These are phyloP conservation scores for Tenthredo scrophulariae DNA, from an alignment of 2,888 invertebrate species.

Conservation along the genomic window DNA sequence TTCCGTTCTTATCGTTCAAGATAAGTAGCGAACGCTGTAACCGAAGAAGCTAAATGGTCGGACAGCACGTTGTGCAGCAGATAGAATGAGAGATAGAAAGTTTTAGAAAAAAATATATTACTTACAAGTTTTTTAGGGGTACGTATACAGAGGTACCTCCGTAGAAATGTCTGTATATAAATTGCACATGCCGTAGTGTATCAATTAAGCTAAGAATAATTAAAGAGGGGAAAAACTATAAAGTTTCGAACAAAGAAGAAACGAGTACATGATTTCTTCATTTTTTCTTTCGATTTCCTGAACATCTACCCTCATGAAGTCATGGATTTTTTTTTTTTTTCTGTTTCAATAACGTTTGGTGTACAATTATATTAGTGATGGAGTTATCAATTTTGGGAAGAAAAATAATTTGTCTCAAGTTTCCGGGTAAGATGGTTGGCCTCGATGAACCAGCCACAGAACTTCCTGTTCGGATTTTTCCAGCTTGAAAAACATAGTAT, in stretches of 20 bases:
- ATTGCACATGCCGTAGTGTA: neutral
- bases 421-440: no score
- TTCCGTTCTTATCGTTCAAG: constrained; percentile 28
- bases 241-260: neutral
- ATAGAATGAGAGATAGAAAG: neutral
- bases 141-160: no score
- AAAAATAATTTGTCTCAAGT: no score
- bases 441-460: no score
- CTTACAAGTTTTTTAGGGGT: neutral
- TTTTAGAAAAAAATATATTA: neutral
- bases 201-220: neutral
- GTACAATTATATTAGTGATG: no score
- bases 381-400: no score
- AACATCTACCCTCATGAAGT: no score
- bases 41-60: constrained; percentile 11
- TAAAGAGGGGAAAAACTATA: neutral
- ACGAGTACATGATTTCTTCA: neutral
- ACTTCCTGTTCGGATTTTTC: no score
- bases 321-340: no score
- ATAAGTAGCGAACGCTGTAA: constrained; percentile 5
- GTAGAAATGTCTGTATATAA: neutral
- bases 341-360: no score
- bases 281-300: no score
- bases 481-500: no score
- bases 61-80: neutral